Conservation (phyloP, 2,888 invertebrate genomes). For the Emmelina monodactyla region DNA sequence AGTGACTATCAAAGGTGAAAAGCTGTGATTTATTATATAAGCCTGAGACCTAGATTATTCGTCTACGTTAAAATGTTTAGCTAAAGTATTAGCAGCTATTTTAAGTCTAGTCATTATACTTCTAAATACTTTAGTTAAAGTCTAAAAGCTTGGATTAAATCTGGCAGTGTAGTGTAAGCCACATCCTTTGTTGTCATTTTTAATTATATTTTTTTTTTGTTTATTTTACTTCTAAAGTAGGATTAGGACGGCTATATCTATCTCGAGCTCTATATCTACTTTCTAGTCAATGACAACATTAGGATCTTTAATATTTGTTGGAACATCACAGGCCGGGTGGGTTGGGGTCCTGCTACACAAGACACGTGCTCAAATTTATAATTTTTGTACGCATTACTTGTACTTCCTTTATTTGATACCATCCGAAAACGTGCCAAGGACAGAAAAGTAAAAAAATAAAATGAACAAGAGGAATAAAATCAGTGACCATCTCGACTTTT, state of each 20-base stretch:
- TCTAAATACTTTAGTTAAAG: neutral
- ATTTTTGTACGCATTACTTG: slow-evolving; percentile 62
- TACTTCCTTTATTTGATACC: slow-evolving; percentile 55
- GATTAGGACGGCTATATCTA: slow-evolving; percentile 19
- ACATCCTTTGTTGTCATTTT: slow-evolving; percentile 35
- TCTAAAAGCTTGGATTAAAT: slow-evolving; percentile 28
- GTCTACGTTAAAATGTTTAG: no score
- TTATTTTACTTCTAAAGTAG: slow-evolving; percentile 15
- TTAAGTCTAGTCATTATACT: neutral
- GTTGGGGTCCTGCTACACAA: slow-evolving; percentile 56
- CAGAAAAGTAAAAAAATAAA: slow-evolving; percentile 48
- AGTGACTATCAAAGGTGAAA: no score
- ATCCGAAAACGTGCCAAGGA: slow-evolving; percentile 56
- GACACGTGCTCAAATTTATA: slow-evolving; percentile 59
- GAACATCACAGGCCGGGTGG: slow-evolving; percentile 37
- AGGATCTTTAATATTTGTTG: slow-evolving; percentile 26
- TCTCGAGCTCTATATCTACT: slow-evolving; percentile 25
- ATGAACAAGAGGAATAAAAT: slow-evolving; percentile 47
- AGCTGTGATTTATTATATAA: no score
- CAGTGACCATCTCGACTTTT: no score
- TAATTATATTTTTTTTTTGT: neutral
- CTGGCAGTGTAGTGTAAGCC: slow-evolving; percentile 43
- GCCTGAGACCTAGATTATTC: slow-evolving; percentile 10
- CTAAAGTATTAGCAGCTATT: slow-evolving; percentile 18
- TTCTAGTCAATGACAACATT: slow-evolving; percentile 48